Conservation (phyloP, 2,888 invertebrate species). For the Selenia dentaria region DNA sequence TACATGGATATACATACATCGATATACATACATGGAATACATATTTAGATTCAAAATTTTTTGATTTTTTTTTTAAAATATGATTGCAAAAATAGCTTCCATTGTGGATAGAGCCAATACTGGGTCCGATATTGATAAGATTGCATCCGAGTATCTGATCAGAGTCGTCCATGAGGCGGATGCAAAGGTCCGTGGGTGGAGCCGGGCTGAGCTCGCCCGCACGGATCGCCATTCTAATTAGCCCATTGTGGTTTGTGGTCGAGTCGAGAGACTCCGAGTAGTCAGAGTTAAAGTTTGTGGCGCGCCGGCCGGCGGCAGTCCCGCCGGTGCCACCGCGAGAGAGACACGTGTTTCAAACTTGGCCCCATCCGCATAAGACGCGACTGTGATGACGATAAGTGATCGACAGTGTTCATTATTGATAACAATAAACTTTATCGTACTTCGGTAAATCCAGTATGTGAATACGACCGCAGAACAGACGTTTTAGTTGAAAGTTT, state of each 20-base stretch:
- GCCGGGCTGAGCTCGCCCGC: slow-evolving; percentile 62
- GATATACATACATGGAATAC: no score
- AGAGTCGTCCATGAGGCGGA: slow-evolving; percentile 73
- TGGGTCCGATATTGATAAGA: slow-evolving; percentile 49
- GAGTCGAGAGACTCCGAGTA: slow-evolving; percentile 49
- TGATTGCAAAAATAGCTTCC: no score
- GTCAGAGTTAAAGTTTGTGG: slow-evolving; percentile 71
- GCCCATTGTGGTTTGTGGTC: slow-evolving; percentile 80
- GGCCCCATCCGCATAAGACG: slow-evolving; percentile 47
- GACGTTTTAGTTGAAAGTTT: slow-evolving; percentile 53
- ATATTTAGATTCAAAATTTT: no score
- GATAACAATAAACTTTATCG: slow-evolving; percentile 61
- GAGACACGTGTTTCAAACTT: slow-evolving; percentile 54
- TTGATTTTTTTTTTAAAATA: no score
- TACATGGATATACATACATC: no score
- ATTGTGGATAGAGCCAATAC: no score
- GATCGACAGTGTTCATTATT: slow-evolving; percentile 66
- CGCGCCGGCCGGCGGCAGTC: slow-evolving; percentile 75
- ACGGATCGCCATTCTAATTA: slow-evolving; percentile 81
- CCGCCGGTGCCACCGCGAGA: slow-evolving; percentile 62
- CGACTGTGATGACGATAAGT: slow-evolving; percentile 77
- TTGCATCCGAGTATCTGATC: slow-evolving; percentile 55
- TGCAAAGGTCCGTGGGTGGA: slow-evolving; percentile 80
- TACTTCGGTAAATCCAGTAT: slow-evolving; percentile 53
- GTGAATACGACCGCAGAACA: slow-evolving; percentile 46